Conservation (phyloP, 1,140 invertebrate species). For the Dryas iulia region DNA sequence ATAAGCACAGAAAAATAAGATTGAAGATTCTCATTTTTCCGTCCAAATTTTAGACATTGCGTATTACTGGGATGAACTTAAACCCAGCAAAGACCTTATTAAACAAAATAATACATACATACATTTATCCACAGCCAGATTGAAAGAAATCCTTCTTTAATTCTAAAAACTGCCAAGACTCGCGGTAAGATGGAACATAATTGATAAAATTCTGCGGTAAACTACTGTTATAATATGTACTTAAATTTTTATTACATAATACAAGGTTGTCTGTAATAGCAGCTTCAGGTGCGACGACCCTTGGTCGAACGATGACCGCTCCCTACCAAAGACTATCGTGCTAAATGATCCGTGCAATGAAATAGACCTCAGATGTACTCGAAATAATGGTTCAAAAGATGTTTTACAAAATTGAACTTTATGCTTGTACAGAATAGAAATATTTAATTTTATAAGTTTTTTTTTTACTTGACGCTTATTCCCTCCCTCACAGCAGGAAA, state of each 20-base stretch:
- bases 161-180: too few species aligned
- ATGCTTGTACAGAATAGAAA: neutral
- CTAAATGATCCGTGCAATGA: slow-evolving; percentile 26
- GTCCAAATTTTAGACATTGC: too few species aligned
- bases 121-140: too few species aligned
- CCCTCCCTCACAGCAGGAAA: too few species aligned
- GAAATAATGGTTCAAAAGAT: neutral
- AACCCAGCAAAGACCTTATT: too few species aligned
- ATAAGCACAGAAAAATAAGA: too few species aligned
- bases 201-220: neutral
- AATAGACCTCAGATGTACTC: neutral
- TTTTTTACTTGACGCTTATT: too few species aligned
- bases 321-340: slow-evolving; percentile 15
- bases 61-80: too few species aligned
- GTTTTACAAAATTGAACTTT: neutral
- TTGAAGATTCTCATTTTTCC: too few species aligned
- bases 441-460: neutral
- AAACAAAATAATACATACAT: too few species aligned
- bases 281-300: slow-evolving; percentile 27
- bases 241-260: slow-evolving; percentile 6
- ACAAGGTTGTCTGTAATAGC: slow-evolving; percentile 21
- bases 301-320: slow-evolving; percentile 34
- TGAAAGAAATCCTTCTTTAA: too few species aligned
- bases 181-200: neutral
- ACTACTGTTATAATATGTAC: neutral